A percentile compares a stretch with the other conserved stretches of the same genome.
Conservation (phyloP, 2,113 vertebrate species). For the Lucifuga dentata region DNA sequence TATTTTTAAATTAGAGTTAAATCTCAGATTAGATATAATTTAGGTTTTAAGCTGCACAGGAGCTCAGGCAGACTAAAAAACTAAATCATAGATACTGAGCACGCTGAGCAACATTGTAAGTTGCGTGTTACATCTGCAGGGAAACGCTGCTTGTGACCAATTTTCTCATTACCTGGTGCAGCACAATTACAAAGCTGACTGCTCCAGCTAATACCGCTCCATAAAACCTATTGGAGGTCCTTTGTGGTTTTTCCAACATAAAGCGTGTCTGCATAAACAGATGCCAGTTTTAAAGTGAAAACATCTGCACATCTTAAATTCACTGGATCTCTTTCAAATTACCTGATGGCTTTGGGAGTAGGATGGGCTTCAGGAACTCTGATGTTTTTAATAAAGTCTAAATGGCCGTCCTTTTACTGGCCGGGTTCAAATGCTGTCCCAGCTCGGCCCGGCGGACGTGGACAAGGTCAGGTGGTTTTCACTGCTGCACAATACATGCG, state of each 20-base stretch:
- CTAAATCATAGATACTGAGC: constrained; percentile 60
- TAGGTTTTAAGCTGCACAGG: constrained; percentile 31
- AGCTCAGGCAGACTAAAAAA: constrained; percentile 37
- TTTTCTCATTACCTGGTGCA: constrained; percentile 79
- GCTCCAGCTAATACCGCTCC: constrained; percentile 75
- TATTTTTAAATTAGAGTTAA: constrained; percentile 43
- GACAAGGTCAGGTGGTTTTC: constrained; percentile 76
- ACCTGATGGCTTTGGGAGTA: constrained; percentile 81
- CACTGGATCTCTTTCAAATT: constrained; percentile 82
- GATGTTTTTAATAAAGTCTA: constrained; percentile 80
- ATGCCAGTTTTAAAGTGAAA: constrained; percentile 83
- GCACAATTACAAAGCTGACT: constrained; percentile 83
- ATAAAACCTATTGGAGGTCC: constrained; percentile 82
- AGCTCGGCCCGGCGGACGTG: constrained; percentile 56
- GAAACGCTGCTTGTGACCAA: constrained; percentile 78
- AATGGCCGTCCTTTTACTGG: constrained; percentile 73
- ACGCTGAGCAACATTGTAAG: constrained; percentile 73
- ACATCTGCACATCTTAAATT: constrained; percentile 85
- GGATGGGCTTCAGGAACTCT: constrained; percentile 63
- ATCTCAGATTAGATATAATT: constrained; percentile 28
- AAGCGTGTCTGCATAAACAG: constrained; percentile 84
- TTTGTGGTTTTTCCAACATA: constrained; percentile 80
- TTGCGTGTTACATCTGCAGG: constrained; percentile 72
- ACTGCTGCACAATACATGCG: constrained; percentile 51
- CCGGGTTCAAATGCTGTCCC: constrained; percentile 59